phyloP scores from a whole-genome alignment of 2,797 vertebrate species.

The Picus viridis region DNA sequence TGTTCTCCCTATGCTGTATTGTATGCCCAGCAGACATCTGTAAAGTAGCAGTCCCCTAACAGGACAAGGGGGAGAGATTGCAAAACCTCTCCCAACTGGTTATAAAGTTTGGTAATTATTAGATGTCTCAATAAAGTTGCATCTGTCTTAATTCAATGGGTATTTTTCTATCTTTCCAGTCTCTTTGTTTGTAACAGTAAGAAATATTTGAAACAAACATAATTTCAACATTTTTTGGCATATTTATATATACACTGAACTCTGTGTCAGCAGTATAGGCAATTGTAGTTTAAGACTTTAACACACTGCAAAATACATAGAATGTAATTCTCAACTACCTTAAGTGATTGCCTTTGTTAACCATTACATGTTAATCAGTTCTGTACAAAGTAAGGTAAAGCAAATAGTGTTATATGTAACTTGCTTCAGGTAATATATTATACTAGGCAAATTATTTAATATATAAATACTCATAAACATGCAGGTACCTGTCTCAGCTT shows the following conservation, averaged over 20 bases:
- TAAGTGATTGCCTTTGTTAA: neutral
- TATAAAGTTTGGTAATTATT: neutral
- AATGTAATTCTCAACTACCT: neutral
- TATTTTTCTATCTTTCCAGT: neutral
- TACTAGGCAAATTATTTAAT: neutral
- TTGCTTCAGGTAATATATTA: neutral
- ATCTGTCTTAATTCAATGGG: neutral
- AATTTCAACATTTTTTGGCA: neutral
- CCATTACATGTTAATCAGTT: neutral
- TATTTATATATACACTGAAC: neutral
- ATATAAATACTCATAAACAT: neutral
- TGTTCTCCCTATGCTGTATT: no score
- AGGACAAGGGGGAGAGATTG: no score
- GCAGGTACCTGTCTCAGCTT: neutral
- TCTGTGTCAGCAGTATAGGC: neutral
- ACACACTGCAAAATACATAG: neutral
- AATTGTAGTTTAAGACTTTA: neutral
- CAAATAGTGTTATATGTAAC: neutral
- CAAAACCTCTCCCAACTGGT: no score
- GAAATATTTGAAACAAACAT: neutral
- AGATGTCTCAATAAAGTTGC: neutral
- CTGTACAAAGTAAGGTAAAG: neutral
- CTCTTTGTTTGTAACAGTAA: neutral
- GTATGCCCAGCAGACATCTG: no score
- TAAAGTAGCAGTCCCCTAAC: no score